A percentile compares a stretch with the other conserved stretches of the same genome.
Evolutionary conservation across 1,140 invertebrate species (phyloP).

Genomic region (Pogonomyrmex barbatus): DNA sequence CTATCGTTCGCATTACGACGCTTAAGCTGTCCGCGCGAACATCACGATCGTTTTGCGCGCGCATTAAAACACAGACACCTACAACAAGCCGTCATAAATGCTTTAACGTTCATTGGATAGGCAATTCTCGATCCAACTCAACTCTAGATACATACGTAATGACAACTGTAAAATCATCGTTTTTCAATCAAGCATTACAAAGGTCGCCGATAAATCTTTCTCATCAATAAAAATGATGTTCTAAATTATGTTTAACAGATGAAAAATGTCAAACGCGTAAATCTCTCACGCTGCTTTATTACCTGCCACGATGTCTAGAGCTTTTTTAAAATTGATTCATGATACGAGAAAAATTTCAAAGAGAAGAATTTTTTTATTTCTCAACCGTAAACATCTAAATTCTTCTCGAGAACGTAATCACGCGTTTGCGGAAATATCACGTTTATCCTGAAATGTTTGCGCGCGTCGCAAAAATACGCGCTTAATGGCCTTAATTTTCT

Average conservation of each 20-base stretch:
- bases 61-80: constrained; percentile 36
- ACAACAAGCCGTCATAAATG: constrained; percentile 15
- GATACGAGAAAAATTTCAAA: neutral
- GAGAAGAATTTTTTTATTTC: neutral
- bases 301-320: neutral
- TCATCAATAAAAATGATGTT: neutral
- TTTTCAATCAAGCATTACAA: neutral
- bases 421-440: neutral
- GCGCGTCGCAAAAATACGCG: neutral
- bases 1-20: constrained; percentile 39
- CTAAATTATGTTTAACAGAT: neutral
- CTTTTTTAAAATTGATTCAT: neutral
- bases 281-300: neutral
- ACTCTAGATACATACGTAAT: neutral
- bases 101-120: constrained; percentile 10
- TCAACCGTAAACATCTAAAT: neutral
- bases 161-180: neutral
- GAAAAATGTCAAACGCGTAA: neutral
- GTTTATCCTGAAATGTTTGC: neutral
- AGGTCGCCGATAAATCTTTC: neutral
- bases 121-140: neutral
- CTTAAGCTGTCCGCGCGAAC: constrained; percentile 30
- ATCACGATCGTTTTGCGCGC: constrained; percentile 38
- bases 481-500: constrained; percentile 10
- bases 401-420: neutral